Conservation (phyloP, 2,113 vertebrate species). For the Gobio gobio region DNA sequence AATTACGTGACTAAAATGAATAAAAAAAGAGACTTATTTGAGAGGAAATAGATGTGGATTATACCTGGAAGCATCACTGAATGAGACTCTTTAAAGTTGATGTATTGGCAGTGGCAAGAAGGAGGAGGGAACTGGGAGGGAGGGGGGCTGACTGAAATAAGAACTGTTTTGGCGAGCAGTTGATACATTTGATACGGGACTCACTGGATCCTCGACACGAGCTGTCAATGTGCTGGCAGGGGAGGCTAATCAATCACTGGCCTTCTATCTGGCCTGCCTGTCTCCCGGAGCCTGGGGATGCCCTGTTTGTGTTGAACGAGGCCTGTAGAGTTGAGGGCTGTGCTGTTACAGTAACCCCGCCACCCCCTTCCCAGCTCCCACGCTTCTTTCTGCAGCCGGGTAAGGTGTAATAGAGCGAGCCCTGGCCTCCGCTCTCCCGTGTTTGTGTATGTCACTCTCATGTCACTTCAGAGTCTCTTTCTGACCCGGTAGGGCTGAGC, state of each 20-base stretch:
- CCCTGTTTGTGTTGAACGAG: conserved; percentile 70
- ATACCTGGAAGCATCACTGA: conserved; percentile 46
- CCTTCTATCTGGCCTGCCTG: conserved; percentile 81
- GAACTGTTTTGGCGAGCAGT: conserved; percentile 64
- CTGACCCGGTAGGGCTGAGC: background rate
- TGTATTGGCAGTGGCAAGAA: conserved; percentile 41
- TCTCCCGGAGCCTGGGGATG: conserved; percentile 78
- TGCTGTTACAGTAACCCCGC: conserved; percentile 47
- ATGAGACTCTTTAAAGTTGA: conserved; percentile 49
- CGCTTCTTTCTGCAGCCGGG: background rate
- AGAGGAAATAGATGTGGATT: conserved; percentile 51
- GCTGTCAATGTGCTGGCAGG: conserved; percentile 78
- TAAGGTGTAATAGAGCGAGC: conserved; percentile 32
- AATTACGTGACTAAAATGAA: background rate
- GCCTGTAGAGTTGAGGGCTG: conserved; percentile 52
- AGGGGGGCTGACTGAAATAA: conserved; percentile 60
- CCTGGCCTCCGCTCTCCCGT: conserved; percentile 32
- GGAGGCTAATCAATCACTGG: conserved; percentile 85
- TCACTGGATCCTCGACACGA: conserved; percentile 76
- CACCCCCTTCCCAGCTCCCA: conserved; percentile 25
- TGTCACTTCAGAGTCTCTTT: conserved; percentile 38
- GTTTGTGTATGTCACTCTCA: conserved; percentile 56
- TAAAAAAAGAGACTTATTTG: conserved; percentile 46
- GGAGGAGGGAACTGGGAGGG: conserved; percentile 50
- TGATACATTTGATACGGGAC: conserved; percentile 78